Evolutionary conservation across 2,888 invertebrate species (phyloP).

Genomic region (Drosophila planitibia): DNA sequence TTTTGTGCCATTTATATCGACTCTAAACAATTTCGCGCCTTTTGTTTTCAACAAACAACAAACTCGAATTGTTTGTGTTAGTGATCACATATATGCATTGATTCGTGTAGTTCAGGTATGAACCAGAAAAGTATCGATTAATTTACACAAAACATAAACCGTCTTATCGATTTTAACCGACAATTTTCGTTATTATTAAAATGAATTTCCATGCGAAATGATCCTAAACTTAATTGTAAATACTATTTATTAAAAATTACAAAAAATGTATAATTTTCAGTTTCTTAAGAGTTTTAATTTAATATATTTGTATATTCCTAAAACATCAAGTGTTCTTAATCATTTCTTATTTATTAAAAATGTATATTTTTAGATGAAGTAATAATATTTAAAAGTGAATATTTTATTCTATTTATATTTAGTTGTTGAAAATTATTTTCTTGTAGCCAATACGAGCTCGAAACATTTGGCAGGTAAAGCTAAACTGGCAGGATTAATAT

Average conservation of each 20-base stretch:
- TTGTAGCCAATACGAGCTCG: conserved; percentile 87
- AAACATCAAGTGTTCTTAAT: not conserved
- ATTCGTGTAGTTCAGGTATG: not conserved
- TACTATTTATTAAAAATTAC: not conserved
- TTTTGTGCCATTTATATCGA: conserved; percentile 50
- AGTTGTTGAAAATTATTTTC: conserved; percentile 13
- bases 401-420: not conserved
- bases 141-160: not conserved
- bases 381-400: not conserved
- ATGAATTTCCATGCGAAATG: not conserved
- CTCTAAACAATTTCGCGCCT: conserved; percentile 48
- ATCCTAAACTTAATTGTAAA: not conserved
- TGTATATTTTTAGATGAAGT: not conserved
- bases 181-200: not conserved
- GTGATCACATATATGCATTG: not conserved
- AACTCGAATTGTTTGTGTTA: conserved; percentile 22
- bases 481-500: conserved; percentile 89
- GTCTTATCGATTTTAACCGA: conserved; percentile 1
- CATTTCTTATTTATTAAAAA: not conserved
- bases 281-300: not conserved
- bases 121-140: conserved; percentile 19
- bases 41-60: conserved; percentile 38
- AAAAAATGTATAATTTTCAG: not conserved
- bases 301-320: not conserved
- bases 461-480: conserved; percentile 91